Percentiles rank a stretch among this genome's conserved stretches.
phyloP scores from a whole-genome alignment of 2,888 invertebrate genomes.

The Drosophila algonquin region DNA sequence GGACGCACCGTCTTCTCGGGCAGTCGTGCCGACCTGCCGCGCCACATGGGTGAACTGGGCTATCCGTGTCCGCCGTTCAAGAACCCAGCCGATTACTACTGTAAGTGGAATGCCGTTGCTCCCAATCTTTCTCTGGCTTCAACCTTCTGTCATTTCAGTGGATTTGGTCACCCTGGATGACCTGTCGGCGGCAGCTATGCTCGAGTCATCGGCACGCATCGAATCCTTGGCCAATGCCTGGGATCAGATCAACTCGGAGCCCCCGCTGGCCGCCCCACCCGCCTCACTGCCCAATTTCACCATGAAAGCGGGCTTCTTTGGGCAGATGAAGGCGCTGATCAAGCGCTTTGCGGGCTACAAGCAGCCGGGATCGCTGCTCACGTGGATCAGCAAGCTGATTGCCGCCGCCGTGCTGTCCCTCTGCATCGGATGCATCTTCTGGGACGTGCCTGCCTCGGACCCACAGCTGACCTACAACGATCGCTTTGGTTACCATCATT shows the following conservation, averaged over 20 bases:
- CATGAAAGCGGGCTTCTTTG: slow-evolving; percentile 87
- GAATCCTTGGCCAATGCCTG: slow-evolving; percentile 93
- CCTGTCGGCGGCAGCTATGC: slow-evolving; percentile 95
- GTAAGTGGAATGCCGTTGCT: slow-evolving; percentile 85
- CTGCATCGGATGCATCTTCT: slow-evolving; percentile 93
- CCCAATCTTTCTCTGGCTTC: too few species aligned
- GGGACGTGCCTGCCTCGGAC: slow-evolving; percentile 93
- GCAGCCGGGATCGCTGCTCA: slow-evolving; percentile 92
- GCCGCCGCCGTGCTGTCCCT: slow-evolving; percentile 93
- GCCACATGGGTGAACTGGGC: slow-evolving; percentile 94
- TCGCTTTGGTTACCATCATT: slow-evolving; percentile 94
- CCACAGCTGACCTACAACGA: slow-evolving; percentile 90
- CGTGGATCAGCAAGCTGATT: slow-evolving; percentile 91
- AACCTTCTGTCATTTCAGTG: slow-evolving; percentile 85
- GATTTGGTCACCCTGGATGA: slow-evolving; percentile 97
- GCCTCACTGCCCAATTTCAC: slow-evolving; percentile 89
- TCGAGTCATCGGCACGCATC: slow-evolving; percentile 96
- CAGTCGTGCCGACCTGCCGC: slow-evolving; percentile 93
- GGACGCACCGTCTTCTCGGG: slow-evolving; percentile 97
- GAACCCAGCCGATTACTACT: slow-evolving; percentile 97
- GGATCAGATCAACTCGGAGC: slow-evolving; percentile 84
- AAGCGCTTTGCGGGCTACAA: slow-evolving; percentile 88
- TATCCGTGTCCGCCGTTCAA: slow-evolving; percentile 98
- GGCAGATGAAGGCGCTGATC: slow-evolving; percentile 89
- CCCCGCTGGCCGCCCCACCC: slow-evolving; percentile 88